Percentiles rank a stretch among this genome's conserved stretches.
Conservation (phyloP, 2,797 vertebrate species). For the Melanogrammus aeglefinus region DNA sequence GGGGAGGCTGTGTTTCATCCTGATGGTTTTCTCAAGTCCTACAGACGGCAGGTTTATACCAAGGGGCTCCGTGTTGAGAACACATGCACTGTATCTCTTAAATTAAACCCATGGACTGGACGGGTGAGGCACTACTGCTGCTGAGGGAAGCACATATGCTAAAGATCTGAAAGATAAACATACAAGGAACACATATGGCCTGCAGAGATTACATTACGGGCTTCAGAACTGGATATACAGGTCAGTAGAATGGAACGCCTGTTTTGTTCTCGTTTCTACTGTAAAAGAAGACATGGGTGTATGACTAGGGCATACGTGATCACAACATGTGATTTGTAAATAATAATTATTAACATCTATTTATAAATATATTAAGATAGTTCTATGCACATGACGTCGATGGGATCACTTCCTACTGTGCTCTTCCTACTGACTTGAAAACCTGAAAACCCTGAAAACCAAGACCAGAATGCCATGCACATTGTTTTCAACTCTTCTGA, state of each 20-base stretch:
- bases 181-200: background rate
- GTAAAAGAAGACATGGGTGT: too few relatives aligned
- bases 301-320: too few relatives aligned
- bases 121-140: background rate
- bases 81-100: background rate
- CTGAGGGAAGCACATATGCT: background rate
- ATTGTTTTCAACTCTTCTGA: too few relatives aligned
- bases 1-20: background rate
- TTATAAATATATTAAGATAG: too few relatives aligned
- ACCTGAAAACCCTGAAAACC: too few relatives aligned
- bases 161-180: constrained; percentile 3
- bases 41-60: background rate
- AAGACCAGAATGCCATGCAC: too few relatives aligned
- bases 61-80: background rate
- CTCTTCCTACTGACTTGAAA: too few relatives aligned
- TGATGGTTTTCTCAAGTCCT: background rate
- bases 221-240: background rate
- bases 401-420: too few relatives aligned
- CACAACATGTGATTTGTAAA: too few relatives aligned
- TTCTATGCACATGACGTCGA: too few relatives aligned
- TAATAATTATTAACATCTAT: too few relatives aligned
- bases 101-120: background rate
- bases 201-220: background rate
- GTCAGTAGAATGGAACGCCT: background rate
- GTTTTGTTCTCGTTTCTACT: too few relatives aligned